Conservation (phyloP, 2,113 vertebrate genomes). For the Camarhynchus parvulus region DNA sequence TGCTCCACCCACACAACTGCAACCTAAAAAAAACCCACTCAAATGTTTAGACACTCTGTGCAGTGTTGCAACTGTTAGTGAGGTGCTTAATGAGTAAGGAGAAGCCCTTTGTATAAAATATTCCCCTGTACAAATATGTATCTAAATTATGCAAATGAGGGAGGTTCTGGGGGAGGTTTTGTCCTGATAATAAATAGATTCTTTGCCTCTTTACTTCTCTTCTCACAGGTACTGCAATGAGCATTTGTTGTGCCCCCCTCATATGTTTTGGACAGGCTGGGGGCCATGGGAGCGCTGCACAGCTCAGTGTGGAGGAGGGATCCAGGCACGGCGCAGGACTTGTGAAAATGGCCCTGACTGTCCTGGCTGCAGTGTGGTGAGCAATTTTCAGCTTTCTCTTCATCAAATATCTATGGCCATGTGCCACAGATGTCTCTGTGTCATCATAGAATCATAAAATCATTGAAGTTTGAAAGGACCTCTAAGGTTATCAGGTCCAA, state of each 20-base stretch:
- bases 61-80: constrained; percentile 10
- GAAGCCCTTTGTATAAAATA: background rate
- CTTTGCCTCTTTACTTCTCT: constrained; percentile 26
- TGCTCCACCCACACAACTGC: background rate
- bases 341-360: constrained; percentile 96
- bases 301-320: constrained; percentile 91
- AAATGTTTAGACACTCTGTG: background rate
- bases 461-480: background rate
- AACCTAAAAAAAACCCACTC: background rate
- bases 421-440: background rate
- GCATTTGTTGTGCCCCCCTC: constrained; percentile 91
- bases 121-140: background rate
- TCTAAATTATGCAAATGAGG: background rate
- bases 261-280: constrained; percentile 96
- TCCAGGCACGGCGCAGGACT: constrained; percentile 89
- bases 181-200: background rate
- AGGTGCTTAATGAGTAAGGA: background rate
- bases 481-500: background rate
- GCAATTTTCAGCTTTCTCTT: constrained; percentile 4
- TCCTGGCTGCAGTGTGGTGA: constrained; percentile 88
- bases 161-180: background rate
- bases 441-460: background rate
- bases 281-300: constrained; percentile 95
- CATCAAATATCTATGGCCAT: background rate
- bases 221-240: constrained; percentile 93